Conservation (phyloP, 2,113 vertebrate species). For the Crypturellus undulatus region DNA sequence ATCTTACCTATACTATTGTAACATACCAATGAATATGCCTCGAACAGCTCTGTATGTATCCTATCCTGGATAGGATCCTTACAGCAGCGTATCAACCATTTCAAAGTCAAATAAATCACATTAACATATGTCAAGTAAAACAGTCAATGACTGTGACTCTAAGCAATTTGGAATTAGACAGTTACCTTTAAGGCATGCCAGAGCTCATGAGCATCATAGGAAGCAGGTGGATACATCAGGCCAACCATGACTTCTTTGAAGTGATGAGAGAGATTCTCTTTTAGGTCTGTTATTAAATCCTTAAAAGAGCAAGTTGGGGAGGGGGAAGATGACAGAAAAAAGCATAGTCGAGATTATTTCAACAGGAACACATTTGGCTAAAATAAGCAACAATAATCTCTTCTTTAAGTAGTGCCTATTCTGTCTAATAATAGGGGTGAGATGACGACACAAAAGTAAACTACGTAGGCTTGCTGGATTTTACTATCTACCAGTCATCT, state of each 20-base stretch:
- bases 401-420: background rate
- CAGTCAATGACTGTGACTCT: background rate
- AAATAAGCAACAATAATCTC: background rate
- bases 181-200: slow-evolving; percentile 86
- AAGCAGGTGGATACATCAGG: slow-evolving; percentile 79
- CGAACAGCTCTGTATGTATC: background rate
- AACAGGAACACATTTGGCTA: background rate
- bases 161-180: background rate
- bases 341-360: background rate
- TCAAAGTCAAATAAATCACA: background rate
- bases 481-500: background rate
- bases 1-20: background rate
- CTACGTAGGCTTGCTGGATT: background rate
- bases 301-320: background rate
- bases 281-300: slow-evolving; percentile 78
- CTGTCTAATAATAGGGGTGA: background rate
- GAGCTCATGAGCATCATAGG: slow-evolving; percentile 82
- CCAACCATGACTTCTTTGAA: slow-evolving; percentile 85
- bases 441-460: background rate
- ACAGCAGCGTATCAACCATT: background rate
- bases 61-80: background rate
- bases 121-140: background rate
- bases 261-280: slow-evolving; percentile 81
- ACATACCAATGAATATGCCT: background rate
- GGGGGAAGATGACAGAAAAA: too few species aligned